A percentile compares a stretch with the other conserved stretches of the same genome.
Evolutionary conservation across 2,113 vertebrate species (phyloP).

Genomic region (Aythya baeri): DNA sequence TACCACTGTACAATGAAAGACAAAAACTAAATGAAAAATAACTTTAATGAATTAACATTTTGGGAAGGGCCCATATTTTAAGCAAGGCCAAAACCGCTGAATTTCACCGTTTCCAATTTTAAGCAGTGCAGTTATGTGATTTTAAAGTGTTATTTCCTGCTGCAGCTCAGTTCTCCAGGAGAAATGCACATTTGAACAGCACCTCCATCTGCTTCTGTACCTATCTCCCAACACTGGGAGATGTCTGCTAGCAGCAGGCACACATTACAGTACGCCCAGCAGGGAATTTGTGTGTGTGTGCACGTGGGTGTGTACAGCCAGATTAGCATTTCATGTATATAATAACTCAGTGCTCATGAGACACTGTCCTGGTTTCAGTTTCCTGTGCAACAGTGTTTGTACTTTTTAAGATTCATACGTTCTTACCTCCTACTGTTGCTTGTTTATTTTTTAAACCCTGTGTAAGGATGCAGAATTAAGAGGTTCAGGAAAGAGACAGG

Average conservation of each 20-base stretch:
- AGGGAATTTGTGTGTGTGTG: neutral
- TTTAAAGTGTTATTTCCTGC: neutral
- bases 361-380: accelerated
- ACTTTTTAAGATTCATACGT: neutral
- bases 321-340: neutral
- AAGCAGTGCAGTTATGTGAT: neutral
- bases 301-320: accelerated
- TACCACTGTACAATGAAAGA: neutral
- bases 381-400: neutral
- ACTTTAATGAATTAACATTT: neutral
- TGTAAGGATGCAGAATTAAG: neutral
- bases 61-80: neutral
- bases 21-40: neutral
- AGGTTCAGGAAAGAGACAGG: neutral
- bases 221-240: neutral
- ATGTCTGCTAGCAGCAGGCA: neutral
- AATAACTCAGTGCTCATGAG: neutral
- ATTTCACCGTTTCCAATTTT: neutral
- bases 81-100: neutral
- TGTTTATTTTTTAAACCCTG: neutral
- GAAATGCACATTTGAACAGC: accelerated
- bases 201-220: neutral
- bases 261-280: neutral
- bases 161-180: neutral
- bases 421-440: neutral